Base-by-base conservation (phyloP, 2,113 vertebrate species). In the Saguinus imperator region DNA sequence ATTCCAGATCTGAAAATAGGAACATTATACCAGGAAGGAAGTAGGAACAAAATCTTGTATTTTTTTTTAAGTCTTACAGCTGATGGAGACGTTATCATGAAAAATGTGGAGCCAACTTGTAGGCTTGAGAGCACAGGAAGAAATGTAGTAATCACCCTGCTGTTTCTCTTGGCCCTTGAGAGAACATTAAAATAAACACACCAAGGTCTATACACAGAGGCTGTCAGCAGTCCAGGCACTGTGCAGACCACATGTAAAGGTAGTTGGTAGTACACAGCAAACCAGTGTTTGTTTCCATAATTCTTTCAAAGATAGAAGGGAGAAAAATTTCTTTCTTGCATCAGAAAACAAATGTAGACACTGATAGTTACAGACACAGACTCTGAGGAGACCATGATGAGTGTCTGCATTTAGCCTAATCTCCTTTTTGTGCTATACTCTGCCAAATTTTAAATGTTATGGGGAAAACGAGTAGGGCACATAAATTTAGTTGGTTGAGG, bases 141-240 rank as follows among this genome's bases (percentile, higher is more conserved):
- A 87, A 84, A 95, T n/a, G 25, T 37, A n/a, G 40, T 81, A 70
- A 88, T 92, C 89, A 55, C 20, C 7, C 23, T 48, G 6, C 58
- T 95, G 25, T 92, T 95, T 91, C 85, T 95, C 88, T 87, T 88
- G 61, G 85, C 81, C 50, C 72, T 95, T 94, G 55, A 91, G 86
- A 91, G 43, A 72, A 75, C 81, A 57, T 90, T 68, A 92, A 96
- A 92, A 90, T 96, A 96, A 96, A 94, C 29, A 73, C 27, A 61
- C 32, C 12, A 50, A n/a, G 1, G 1, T 50, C 66, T 61, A 1
- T n/a, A 29, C 0, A 32, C 43, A 77, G 68, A 89, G 88, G 43
- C 77, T 95, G 75, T 89, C 91, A 52, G 86, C 55, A 75, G 27
- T 35, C 17, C 48, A 64, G 82, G 82, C 18, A 16, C 95, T 80